Percentiles rank a stretch among this genome's conserved stretches.
Conservation (phyloP, 2,113 vertebrate species). For the Pseudorectes ferrugineus region DNA sequence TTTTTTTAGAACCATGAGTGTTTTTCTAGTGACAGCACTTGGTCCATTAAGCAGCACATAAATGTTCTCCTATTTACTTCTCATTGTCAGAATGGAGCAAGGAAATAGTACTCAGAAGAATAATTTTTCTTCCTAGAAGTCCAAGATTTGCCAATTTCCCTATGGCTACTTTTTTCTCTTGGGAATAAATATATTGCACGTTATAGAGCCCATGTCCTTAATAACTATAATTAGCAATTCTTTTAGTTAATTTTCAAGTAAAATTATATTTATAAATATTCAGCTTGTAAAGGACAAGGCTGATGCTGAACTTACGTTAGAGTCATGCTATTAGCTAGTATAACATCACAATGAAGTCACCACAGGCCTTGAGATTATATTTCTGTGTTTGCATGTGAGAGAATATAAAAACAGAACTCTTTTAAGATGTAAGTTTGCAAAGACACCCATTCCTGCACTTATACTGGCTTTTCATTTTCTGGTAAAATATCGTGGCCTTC, state of each 20-base stretch:
- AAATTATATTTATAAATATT: background rate
- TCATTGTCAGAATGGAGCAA: background rate
- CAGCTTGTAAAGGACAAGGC: background rate
- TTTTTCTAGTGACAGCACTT: background rate
- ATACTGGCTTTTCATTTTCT: background rate
- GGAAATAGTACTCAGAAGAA: background rate
- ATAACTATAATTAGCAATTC: background rate
- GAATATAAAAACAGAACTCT: background rate
- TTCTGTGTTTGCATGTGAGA: background rate
- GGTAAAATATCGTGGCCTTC: background rate
- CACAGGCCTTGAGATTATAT: background rate
- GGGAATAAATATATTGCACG: background rate
- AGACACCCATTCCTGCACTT: background rate
- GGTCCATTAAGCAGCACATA: background rate
- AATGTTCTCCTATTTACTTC: background rate
- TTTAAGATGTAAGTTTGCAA: background rate
- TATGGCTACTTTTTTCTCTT: background rate
- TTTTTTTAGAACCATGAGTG: background rate
- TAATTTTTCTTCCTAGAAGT: background rate
- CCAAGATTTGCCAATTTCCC: background rate
- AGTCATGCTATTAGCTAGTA: background rate
- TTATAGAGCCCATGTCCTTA: background rate
- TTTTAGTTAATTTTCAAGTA: conserved; percentile 3
- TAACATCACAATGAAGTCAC: background rate
- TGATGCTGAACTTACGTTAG: background rate